These are phyloP conservation scores for Boloria selene DNA, from an alignment of 2,888 invertebrate genomes.

Conservation along the genomic window DNA sequence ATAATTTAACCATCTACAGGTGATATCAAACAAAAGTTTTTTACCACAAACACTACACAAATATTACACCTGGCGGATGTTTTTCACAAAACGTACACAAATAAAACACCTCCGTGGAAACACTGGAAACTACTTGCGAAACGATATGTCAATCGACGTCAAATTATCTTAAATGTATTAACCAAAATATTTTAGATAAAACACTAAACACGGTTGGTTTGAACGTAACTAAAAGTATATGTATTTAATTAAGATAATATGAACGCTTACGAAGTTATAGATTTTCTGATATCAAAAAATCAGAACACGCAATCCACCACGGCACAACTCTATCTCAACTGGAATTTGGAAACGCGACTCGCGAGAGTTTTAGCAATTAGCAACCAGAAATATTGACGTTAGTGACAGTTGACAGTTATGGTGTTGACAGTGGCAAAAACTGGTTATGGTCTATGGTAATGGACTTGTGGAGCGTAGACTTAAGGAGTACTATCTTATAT, in stretches of 20 bases:
- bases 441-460: no score
- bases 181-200: slow-evolving; percentile 29
- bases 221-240: not conserved
- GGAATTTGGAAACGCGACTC: slow-evolving; percentile 38
- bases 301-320: slow-evolving; percentile 43
- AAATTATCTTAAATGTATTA: slow-evolving; percentile 54
- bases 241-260: slow-evolving; percentile 41
- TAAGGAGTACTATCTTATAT: no score
- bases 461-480: no score
- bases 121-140: slow-evolving; percentile 63
- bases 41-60: slow-evolving; percentile 42
- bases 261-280: slow-evolving; percentile 45
- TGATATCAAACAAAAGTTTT: slow-evolving; percentile 3
- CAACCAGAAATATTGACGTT: slow-evolving; percentile 28
- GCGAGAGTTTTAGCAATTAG: slow-evolving; percentile 27
- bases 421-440: no score
- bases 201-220: not conserved
- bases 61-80: slow-evolving; percentile 51
- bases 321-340: slow-evolving; percentile 62
- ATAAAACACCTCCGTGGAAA: slow-evolving; percentile 68
- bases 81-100: slow-evolving; percentile 71
- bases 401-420: slow-evolving; percentile 18
- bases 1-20: slow-evolving; percentile 1
- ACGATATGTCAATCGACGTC: slow-evolving; percentile 73
- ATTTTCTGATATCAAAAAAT: slow-evolving; percentile 38